Evolutionary conservation across 1,140 invertebrate species (phyloP), one percentile per base, ranked within the genome.

Genomic region (Drosophila aff.): DNA sequence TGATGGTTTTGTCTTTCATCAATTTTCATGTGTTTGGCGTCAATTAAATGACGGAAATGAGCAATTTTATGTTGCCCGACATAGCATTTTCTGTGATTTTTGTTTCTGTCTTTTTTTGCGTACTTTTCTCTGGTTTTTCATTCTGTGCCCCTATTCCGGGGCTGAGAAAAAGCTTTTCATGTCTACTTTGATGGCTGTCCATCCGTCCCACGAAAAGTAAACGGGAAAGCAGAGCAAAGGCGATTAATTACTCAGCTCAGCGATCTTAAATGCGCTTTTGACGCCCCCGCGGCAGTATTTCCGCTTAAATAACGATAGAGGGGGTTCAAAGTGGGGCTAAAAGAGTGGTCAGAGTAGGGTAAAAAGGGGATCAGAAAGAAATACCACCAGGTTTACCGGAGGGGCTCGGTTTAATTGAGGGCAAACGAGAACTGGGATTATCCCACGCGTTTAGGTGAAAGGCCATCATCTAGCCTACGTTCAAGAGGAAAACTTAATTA

Each of bases 11-110:
- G 63, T 77, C 77, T 76, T 85, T 87, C 50, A 66, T 81, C 73
- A 78, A 78, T 87, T 89, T 87, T 79, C 68, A 64, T 84, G 78
- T 78, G 69, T 76, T 68, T 68, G 71, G 76, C 85, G 78, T 87
- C 84, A 90, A 87, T 87, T 90, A 87, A 87, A 84, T 83, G 84
- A 76, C 84, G 84, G 84, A 89, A 87, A 84, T 84, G 78, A 61
- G 81, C 77, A 87, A 90, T 87, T 87, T 71, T 40, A 76, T 90
- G 83, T 79, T 87, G 79, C 69, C 80, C 79, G 76, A 76, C 76
- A 55, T 64, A 61, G 58, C 65, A 15, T 38, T 73, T 71, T 50
- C 58, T 61, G 49, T 36, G 67, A 38, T 74, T 75, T 40, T 50
- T 41, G 46, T 53, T 44, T 49, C 59, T 26, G 21, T 50, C 10